phyloP scores from a whole-genome alignment of 2,888 invertebrate genomes.

The Cylindroiulus punctatus region DNA sequence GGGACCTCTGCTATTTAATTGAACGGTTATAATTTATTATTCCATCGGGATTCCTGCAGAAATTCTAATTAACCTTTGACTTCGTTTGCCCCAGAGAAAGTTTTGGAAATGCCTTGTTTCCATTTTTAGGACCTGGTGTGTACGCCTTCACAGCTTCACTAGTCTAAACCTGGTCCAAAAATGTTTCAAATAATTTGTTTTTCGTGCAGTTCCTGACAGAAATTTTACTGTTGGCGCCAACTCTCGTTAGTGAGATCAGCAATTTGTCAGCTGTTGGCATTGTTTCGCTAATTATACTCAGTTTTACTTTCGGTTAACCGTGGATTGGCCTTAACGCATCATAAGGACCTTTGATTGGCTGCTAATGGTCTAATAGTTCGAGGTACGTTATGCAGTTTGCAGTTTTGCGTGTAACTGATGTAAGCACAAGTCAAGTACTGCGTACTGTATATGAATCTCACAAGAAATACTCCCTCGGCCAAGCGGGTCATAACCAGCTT shows the following conservation, averaged over 20 bases:
- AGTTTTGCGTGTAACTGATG: no score
- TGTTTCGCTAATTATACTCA: neutral
- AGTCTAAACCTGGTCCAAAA: no score
- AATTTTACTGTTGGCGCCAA: neutral
- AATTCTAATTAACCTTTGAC: slow-evolving; percentile 44
- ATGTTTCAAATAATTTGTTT: no score
- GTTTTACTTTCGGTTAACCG: neutral
- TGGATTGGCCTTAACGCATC: neutral
- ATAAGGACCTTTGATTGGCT: neutral
- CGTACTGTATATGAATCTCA: no score
- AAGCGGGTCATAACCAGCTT: neutral
- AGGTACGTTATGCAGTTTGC: neutral
- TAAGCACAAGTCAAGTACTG: no score
- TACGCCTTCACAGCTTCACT: neutral
- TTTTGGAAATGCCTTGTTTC: neutral
- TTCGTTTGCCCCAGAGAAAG: neutral
- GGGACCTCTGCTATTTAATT: slow-evolving; percentile 7
- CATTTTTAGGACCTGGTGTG: neutral
- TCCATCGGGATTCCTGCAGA: neutral
- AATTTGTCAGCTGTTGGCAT: neutral
- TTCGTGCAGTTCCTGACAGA: neutral
- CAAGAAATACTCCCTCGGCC: neutral
- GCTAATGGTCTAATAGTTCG: neutral
- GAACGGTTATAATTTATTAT: neutral
- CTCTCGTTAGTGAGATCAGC: neutral